Evolutionary conservation across 2,113 vertebrate species (phyloP).

Genomic region (Grallaria varia): DNA sequence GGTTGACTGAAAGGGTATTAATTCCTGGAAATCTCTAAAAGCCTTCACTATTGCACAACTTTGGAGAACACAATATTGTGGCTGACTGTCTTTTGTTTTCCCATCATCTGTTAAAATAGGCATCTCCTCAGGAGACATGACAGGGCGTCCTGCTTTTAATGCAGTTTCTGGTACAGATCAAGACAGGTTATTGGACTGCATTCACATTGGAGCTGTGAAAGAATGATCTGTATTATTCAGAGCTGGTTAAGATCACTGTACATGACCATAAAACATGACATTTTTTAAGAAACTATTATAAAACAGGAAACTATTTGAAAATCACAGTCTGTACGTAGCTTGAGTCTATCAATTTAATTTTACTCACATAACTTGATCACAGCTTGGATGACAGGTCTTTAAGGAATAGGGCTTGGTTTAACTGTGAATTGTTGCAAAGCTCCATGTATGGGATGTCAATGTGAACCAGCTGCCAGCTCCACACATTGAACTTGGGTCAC

Average conservation of each 20-base stretch:
- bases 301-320: background rate
- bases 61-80: background rate
- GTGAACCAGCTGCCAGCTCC: background rate
- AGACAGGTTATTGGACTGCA: background rate
- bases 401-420: background rate
- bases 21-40: background rate
- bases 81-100: background rate
- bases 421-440: background rate
- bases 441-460: background rate
- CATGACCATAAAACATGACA: rapidly evolving
- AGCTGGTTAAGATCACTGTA: background rate
- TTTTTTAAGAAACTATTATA: background rate
- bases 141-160: background rate
- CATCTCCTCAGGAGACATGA: background rate
- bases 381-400: background rate
- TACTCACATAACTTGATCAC: background rate
- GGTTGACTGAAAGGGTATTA: background rate
- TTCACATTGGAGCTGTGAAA: background rate
- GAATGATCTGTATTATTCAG: background rate
- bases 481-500: rapidly evolving
- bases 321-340: background rate
- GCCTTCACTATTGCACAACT: background rate
- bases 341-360: background rate
- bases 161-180: background rate
- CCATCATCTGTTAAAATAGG: background rate